phyloP scores from a whole-genome alignment of 1,140 invertebrate genomes.

The Ips typographus region DNA sequence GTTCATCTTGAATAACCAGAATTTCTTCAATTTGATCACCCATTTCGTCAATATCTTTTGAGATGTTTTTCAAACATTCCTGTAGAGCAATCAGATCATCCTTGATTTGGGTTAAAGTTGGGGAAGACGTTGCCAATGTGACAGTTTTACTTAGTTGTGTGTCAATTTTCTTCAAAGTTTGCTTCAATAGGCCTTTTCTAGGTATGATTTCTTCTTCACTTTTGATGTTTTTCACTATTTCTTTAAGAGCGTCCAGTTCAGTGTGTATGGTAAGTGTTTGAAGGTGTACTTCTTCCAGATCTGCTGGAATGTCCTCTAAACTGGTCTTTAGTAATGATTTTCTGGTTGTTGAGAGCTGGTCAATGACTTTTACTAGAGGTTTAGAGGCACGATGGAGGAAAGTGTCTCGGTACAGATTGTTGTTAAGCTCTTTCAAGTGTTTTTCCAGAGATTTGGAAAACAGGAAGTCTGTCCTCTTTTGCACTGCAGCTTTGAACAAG shows the following conservation, averaged over 20 bases:
- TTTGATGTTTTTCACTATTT: slow-evolving; percentile 25
- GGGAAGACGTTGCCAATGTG: not conserved
- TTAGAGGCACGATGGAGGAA: slow-evolving; percentile 17
- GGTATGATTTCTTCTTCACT: slow-evolving; percentile 25
- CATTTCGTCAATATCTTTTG: slow-evolving; percentile 26
- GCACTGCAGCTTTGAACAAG: slow-evolving; percentile 13
- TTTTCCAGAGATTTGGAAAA: slow-evolving; percentile 24
- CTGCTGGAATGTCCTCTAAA: not conserved
- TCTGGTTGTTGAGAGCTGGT: slow-evolving; percentile 11
- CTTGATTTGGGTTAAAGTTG: not conserved
- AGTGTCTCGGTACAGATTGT: slow-evolving; percentile 26
- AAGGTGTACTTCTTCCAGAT: not conserved
- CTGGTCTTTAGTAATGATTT: slow-evolving; percentile 11
- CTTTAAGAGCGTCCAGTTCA: slow-evolving; percentile 16
- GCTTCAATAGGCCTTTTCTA: slow-evolving; percentile 14
- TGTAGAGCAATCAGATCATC: not conserved
- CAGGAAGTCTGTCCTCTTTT: slow-evolving; percentile 30
- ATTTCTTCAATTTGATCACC: slow-evolving; percentile 23
- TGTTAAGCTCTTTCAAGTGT: slow-evolving; percentile 7
- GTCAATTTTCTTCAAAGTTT: slow-evolving; percentile 16
- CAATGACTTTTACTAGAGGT: slow-evolving; percentile 15
- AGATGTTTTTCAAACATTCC: slow-evolving; percentile 20
- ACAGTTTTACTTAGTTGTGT: not conserved
- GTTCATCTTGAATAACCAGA: slow-evolving; percentile 1
- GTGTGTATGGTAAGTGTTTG: not conserved